Evolutionary conservation across 2,888 invertebrate species (phyloP).

Genomic region (Margaritifera margaritifera): DNA sequence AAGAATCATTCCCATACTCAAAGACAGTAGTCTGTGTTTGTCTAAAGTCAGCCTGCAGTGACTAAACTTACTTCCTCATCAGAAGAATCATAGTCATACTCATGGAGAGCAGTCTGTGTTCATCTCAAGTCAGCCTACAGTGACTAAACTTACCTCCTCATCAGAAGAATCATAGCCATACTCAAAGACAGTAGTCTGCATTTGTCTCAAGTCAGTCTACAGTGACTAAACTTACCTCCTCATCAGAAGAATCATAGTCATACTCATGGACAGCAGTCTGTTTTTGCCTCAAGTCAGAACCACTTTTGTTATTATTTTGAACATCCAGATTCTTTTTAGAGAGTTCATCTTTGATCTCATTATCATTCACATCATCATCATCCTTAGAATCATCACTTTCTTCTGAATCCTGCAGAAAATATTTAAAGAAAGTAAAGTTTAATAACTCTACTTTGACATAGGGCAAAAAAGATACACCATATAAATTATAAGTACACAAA

Average conservation of each 20-base stretch:
- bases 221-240: constrained; percentile 78
- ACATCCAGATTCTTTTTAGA: constrained; percentile 70
- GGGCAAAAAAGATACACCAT: too few species aligned
- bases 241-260: constrained; percentile 87
- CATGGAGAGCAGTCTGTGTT: not conserved
- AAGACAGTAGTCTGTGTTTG: too few species aligned
- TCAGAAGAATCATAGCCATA: not conserved
- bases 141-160: not conserved
- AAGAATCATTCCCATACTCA: too few species aligned
- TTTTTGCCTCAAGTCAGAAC: too few species aligned
- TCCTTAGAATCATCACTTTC: constrained; percentile 13
- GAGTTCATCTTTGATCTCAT: constrained; percentile 23
- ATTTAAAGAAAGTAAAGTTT: not conserved
- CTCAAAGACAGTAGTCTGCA: too few species aligned
- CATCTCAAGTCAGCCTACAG: not conserved
- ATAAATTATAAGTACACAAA: too few species aligned
- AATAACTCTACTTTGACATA: too few species aligned
- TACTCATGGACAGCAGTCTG: too few species aligned
- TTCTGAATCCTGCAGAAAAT: constrained; percentile 12
- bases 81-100: not conserved
- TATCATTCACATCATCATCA: constrained; percentile 22
- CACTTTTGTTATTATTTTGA: constrained; percentile 63
- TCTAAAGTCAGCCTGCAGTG: too few species aligned
- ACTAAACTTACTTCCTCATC: not conserved
- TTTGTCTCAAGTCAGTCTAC: too few species aligned